Base-by-base conservation (phyloP, 2,113 vertebrate species). In the Brienomyrus brachyistius region DNA sequence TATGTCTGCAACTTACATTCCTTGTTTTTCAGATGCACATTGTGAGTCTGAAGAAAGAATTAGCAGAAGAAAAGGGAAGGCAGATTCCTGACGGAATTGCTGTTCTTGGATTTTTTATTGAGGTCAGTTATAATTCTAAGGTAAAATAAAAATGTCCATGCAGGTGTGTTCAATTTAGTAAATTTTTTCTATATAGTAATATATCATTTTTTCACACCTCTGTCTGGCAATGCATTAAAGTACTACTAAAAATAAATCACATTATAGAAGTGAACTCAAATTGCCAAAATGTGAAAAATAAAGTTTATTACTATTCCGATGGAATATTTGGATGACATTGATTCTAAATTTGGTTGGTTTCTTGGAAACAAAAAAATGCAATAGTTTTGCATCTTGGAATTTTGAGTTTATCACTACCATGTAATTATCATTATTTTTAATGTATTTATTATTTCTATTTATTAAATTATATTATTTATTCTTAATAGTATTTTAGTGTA, bases 21-120 rank as follows among this genome's bases (percentile, higher is more conserved):
- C 62, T 11, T 50, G 82, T 85, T 85, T 48, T 50, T 11, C 82
- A 80, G 74, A 80, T 80, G 74, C 74, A 80, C 6, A 43, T 80
- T 80, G 74, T 80, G 45, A 50, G 43, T 85, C 91, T 92, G 86
- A 94, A 91, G 90, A 95, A 94, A 48, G 90, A 94, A 91, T 85
- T 95, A 17, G 89, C 51, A 4, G 23, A 93, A 70, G 77, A 92
- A 0, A n/a, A 93, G 21, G 93, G 93, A 13, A 1, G 90, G 11
- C 1, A 62, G 27, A 88, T 91, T 10, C 7, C 89, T 1, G 47
- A 92, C 52, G 95, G 92, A 31, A 91, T 96, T n/a, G 92, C 95
- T 48, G 95, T 95, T 31, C 85, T 95, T 48, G 95, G 89, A 70
- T 95, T 96, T 86, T 93, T 95, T 9, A 92, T 95, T 47, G 92